A percentile compares a stretch with the other conserved stretches of the same genome.
Conservation (phyloP, 2,113 vertebrate species). For the Centrocercus urophasianus region DNA sequence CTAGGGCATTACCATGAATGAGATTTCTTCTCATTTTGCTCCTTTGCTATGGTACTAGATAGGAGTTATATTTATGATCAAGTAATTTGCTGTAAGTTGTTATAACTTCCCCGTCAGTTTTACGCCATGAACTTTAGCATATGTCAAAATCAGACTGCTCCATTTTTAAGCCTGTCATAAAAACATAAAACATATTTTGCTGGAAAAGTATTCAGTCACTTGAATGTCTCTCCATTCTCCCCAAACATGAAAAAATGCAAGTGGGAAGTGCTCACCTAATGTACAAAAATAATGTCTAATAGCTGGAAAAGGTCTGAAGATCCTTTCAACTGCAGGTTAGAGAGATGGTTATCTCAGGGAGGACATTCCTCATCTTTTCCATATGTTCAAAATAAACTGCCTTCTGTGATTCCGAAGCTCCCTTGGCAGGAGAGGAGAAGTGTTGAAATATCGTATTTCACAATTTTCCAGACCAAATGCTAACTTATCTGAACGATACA, state of each 20-base stretch:
- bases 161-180: constrained; percentile 1
- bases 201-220: neutral
- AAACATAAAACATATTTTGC: neutral
- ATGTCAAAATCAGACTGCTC: neutral
- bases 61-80: neutral
- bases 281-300: neutral
- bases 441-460: constrained; percentile 65
- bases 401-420: constrained; percentile 26
- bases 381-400: constrained; percentile 44
- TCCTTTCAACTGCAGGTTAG: constrained; percentile 33
- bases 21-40: neutral
- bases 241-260: neutral
- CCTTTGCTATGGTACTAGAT: neutral
- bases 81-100: neutral
- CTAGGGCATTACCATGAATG: accelerated
- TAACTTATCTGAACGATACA: constrained; percentile 9
- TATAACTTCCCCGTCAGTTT: neutral
- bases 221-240: neutral
- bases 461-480: constrained; percentile 62
- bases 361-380: constrained; percentile 47
- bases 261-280: constrained; percentile 27
- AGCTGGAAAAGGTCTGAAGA: constrained; percentile 36
- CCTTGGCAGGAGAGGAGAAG: constrained; percentile 47
- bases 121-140: neutral
- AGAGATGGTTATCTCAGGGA: constrained; percentile 40